These are phyloP conservation scores for Poecilia velifera DNA, from an alignment of 2,797 vertebrate genomes.

Conservation along the genomic window DNA sequence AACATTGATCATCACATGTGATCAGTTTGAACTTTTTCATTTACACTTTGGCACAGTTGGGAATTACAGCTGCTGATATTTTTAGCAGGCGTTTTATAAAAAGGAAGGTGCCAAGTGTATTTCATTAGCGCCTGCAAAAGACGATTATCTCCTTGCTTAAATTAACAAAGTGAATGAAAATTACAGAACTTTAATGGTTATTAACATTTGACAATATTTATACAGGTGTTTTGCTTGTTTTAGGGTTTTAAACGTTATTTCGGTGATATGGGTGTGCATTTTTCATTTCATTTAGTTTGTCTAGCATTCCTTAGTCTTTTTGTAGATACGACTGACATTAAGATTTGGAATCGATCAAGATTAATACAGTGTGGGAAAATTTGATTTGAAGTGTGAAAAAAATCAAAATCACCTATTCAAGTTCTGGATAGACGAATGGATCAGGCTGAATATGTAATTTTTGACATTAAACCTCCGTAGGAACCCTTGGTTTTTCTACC, in stretches of 20 bases:
- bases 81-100: neutral
- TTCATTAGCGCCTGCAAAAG: neutral
- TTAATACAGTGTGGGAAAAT: neutral
- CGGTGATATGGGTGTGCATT: neutral
- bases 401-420: neutral
- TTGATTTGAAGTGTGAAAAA: neutral
- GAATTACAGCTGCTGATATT: neutral
- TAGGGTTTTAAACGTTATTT: neutral
- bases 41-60: neutral
- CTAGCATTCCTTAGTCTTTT: neutral
- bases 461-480: neutral
- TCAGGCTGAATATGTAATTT: neutral
- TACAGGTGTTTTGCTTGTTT: neutral
- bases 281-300: neutral
- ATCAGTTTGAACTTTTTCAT: neutral
- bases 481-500: neutral
- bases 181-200: neutral
- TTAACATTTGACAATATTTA: neutral
- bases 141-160: neutral
- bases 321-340: neutral
- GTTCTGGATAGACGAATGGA: no score
- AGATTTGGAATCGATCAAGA: neutral
- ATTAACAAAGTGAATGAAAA: neutral
- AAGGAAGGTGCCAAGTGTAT: neutral
- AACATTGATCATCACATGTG: neutral